These are phyloP conservation scores for Grammomys surdaster DNA, from an alignment of 2,113 vertebrate species.

Conservation along the genomic window DNA sequence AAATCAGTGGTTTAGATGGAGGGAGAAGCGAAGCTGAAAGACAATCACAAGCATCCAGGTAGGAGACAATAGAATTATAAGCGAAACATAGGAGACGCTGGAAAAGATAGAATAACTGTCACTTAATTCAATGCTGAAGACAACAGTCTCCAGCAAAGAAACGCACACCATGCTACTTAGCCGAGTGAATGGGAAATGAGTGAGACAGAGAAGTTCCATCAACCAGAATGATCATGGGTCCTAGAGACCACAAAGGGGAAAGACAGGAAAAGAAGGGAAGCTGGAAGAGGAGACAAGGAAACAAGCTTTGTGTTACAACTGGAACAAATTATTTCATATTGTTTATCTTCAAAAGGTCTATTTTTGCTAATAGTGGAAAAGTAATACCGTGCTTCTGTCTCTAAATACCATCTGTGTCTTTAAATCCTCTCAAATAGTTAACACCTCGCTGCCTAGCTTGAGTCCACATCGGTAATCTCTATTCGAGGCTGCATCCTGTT, in stretches of 20 bases:
- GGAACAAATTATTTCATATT: not conserved
- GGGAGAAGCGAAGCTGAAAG: not conserved
- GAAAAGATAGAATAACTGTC: not conserved
- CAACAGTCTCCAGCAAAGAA: not conserved
- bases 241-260: not conserved
- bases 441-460: constrained; percentile 31
- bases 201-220: not conserved
- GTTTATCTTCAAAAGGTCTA: not conserved
- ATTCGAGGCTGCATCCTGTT: not conserved
- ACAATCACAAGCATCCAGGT: not conserved
- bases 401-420: constrained; percentile 12
- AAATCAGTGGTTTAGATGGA: not conserved
- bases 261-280: not conserved
- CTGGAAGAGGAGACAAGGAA: not conserved
- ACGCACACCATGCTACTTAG: not conserved
- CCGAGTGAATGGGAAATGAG: not conserved
- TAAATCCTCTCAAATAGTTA: constrained; percentile 52
- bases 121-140: not conserved
- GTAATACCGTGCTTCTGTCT: not conserved
- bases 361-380: constrained; percentile 53
- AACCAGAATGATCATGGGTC: not conserved
- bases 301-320: not conserved
- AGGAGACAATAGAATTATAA: not conserved
- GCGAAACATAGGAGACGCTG: not conserved
- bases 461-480: constrained; percentile 1